These are phyloP conservation scores for Cordilura impudica DNA, from an alignment of 2,888 invertebrate species.

Conservation along the genomic window DNA sequence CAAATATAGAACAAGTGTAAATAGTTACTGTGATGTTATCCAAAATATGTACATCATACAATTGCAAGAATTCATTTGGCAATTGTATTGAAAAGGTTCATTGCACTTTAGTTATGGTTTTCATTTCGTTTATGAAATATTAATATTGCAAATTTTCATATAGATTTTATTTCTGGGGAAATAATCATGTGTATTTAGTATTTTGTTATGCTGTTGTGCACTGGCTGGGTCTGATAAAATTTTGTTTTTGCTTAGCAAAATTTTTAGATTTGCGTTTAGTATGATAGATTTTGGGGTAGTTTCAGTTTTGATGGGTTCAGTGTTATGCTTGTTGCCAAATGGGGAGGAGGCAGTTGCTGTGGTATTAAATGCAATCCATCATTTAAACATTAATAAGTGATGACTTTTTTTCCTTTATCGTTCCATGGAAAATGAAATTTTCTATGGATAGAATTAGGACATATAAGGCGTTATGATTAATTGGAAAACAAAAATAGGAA, in stretches of 20 bases:
- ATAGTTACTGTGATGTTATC: background rate
- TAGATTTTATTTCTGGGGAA: background rate
- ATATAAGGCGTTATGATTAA: constrained; percentile 14
- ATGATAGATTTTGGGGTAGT: background rate
- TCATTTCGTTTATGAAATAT: constrained; percentile 35
- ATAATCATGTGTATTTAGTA: constrained; percentile 29
- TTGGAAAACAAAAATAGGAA: background rate
- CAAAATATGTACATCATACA: background rate
- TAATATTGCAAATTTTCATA: constrained; percentile 16
- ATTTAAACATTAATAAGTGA: constrained; percentile 23
- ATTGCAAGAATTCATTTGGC: background rate
- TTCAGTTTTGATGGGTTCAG: background rate
- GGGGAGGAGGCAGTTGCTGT: background rate
- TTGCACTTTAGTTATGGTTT: constrained; percentile 54
- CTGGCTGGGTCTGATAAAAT: constrained; percentile 13
- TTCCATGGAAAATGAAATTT: constrained; percentile 8
- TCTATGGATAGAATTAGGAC: background rate
- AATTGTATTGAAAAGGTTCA: constrained; percentile 26
- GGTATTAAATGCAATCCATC: constrained; percentile 24
- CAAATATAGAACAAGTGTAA: constrained; percentile 21
- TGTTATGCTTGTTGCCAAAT: background rate
- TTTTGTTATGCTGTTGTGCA: constrained; percentile 5
- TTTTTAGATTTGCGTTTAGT: background rate
- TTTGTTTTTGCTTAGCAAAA: background rate
- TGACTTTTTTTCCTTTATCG: constrained; percentile 10